These are phyloP conservation scores for Neotoma lepida DNA, from an alignment of 2,113 vertebrate genomes.

Conservation along the genomic window DNA sequence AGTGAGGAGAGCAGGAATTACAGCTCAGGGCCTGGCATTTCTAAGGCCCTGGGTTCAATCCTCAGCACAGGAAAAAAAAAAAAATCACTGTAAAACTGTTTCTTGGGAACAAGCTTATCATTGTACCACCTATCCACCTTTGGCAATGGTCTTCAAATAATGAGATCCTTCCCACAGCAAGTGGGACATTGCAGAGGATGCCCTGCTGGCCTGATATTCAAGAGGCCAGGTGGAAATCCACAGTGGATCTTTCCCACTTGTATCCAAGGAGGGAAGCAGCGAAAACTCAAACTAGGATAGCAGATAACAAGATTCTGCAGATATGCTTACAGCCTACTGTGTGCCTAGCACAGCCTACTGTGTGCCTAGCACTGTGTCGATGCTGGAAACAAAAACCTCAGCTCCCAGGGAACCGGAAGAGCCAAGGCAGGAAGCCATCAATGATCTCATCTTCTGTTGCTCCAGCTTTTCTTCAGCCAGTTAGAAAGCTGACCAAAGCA, in stretches of 20 bases:
- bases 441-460: neutral
- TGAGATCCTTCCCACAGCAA: neutral
- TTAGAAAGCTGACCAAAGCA: constrained; percentile 9
- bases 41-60: neutral
- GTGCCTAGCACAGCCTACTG: neutral
- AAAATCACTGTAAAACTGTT: neutral
- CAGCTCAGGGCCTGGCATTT: neutral
- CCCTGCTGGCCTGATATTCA: neutral
- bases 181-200: neutral
- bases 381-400: neutral
- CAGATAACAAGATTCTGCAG: neutral
- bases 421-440: neutral
- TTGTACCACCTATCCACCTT: neutral
- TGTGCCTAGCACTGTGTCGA: neutral
- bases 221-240: neutral
- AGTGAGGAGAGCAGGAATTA: neutral
- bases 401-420: neutral
- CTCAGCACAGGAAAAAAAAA: neutral
- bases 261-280: neutral
- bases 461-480: constrained; percentile 53
- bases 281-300: neutral
- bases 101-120: neutral
- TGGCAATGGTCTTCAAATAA: constrained; percentile 14
- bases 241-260: neutral
- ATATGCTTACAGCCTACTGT: neutral